Evolutionary conservation across 2,888 invertebrate species (phyloP).

Genomic region (Candidula unifasciata): DNA sequence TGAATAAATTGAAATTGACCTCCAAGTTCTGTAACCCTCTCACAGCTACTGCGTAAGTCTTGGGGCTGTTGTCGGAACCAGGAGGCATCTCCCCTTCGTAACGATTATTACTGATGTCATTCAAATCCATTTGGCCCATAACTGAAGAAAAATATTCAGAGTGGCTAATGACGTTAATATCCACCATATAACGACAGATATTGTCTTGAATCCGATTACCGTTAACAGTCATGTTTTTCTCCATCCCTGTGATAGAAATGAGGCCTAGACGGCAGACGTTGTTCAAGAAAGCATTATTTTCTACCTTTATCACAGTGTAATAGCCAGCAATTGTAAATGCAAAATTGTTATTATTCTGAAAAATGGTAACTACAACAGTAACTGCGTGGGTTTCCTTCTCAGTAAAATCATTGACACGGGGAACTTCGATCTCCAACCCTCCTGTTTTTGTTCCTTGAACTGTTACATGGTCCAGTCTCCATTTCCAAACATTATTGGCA

Average conservation of each 20-base stretch:
- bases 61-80: slow-evolving; percentile 64
- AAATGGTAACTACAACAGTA: slow-evolving; percentile 90
- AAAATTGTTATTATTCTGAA: slow-evolving; percentile 91
- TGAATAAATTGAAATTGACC: slow-evolving; percentile 92
- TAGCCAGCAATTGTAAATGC: slow-evolving; percentile 92
- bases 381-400: slow-evolving; percentile 84
- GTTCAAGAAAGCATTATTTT: slow-evolving; percentile 88
- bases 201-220: slow-evolving; percentile 89
- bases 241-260: slow-evolving; percentile 89
- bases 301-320: slow-evolving; percentile 91
- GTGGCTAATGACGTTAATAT: slow-evolving; percentile 93
- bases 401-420: slow-evolving; percentile 84
- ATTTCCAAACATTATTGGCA: slow-evolving; percentile 98
- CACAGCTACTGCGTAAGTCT: slow-evolving; percentile 88
- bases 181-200: slow-evolving; percentile 88
- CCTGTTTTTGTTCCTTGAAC: slow-evolving; percentile 90
- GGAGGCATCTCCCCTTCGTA: slow-evolving; percentile 54
- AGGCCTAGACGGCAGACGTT: slow-evolving; percentile 85
- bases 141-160: slow-evolving; percentile 88
- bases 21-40: slow-evolving; percentile 95
- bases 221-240: slow-evolving; percentile 92
- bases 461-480: slow-evolving; percentile 90
- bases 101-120: slow-evolving; percentile 67
- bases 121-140: slow-evolving; percentile 81
- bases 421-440: slow-evolving; percentile 92